phyloP scores from a whole-genome alignment of 2,113 vertebrate genomes.

The Blennius ocellaris region DNA sequence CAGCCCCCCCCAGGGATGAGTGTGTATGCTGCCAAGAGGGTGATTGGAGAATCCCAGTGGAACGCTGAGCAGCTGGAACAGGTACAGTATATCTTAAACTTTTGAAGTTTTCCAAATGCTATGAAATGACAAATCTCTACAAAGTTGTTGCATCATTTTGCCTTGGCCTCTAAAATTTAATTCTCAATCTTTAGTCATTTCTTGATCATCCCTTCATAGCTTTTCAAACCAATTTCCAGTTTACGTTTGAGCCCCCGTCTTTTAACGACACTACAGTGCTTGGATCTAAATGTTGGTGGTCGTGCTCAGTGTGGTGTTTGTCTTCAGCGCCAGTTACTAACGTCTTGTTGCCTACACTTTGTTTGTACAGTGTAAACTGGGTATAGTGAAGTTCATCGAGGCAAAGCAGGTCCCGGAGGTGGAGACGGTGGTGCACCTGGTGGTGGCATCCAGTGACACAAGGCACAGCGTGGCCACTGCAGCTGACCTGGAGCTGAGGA shows the following conservation, averaged over 20 bases:
- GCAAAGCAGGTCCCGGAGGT: conserved; percentile 96
- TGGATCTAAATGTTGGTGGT: neutral
- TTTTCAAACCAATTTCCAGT: neutral
- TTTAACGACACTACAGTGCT: neutral
- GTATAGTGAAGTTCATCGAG: conserved; percentile 98
- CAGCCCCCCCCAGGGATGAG: conserved; percentile 98
- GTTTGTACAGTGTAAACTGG: conserved; percentile 91
- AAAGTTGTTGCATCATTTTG: too few species aligned
- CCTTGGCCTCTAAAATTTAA: too few species aligned
- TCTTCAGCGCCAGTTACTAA: neutral
- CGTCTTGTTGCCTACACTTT: neutral
- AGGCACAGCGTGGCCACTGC: conserved; percentile 96
- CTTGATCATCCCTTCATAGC: too few species aligned
- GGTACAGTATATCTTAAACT: conserved; percentile 75
- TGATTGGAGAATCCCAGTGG: conserved; percentile 96
- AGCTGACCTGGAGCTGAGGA: conserved; percentile 95
- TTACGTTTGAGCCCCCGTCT: neutral
- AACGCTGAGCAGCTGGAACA: conserved; percentile 96
- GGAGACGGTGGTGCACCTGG: conserved; percentile 94
- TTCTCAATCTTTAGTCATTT: too few species aligned
- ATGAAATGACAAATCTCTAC: too few species aligned
- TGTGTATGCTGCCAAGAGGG: conserved; percentile 94
- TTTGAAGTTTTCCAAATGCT: too few species aligned
- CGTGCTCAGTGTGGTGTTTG: neutral
- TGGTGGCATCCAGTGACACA: conserved; percentile 97